Evolutionary conservation across 2,797 vertebrate species (phyloP).

Genomic region (Dicrostonyx torquatus): DNA sequence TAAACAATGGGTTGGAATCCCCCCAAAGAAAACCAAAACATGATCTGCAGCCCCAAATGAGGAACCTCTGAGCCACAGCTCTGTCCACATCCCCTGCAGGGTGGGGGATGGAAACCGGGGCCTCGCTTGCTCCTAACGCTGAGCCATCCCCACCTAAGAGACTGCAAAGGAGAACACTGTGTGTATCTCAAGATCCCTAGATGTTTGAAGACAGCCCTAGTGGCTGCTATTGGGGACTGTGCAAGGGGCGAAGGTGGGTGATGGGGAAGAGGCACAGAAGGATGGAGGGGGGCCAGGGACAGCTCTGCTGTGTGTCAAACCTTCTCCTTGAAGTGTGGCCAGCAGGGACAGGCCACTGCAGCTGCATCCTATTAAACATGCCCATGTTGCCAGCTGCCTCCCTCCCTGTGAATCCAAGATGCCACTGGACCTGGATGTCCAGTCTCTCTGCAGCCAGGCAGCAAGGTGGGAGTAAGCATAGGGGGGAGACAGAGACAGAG

Average conservation of each 20-base stretch:
- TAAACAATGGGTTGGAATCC: not conserved
- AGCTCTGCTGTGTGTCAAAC: constrained; percentile 1
- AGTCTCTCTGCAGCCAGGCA: not conserved
- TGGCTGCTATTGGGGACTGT: not conserved
- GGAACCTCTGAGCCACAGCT: not conserved
- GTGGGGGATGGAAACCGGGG: not conserved
- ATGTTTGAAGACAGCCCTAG: not conserved
- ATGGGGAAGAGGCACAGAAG: not conserved
- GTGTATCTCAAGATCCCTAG: not conserved
- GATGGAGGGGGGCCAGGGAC: not conserved
- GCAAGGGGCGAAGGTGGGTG: too few relatives aligned
- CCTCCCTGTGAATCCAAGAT: not conserved
- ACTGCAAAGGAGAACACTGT: not conserved
- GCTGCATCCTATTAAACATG: constrained; percentile 70
- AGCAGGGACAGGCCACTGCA: constrained; percentile 58
- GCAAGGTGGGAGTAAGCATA: not conserved
- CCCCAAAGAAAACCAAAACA: not conserved
- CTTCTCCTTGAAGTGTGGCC: constrained; percentile 72
- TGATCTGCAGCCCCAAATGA: not conserved
- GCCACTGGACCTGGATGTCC: not conserved
- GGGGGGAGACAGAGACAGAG: not conserved
- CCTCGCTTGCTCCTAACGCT: not conserved
- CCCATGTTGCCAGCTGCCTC: not conserved
- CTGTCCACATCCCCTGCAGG: not conserved
- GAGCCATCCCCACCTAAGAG: not conserved